Base-by-base conservation (phyloP, 2,113 vertebrate genomes). In the Stigmatopora argus region DNA sequence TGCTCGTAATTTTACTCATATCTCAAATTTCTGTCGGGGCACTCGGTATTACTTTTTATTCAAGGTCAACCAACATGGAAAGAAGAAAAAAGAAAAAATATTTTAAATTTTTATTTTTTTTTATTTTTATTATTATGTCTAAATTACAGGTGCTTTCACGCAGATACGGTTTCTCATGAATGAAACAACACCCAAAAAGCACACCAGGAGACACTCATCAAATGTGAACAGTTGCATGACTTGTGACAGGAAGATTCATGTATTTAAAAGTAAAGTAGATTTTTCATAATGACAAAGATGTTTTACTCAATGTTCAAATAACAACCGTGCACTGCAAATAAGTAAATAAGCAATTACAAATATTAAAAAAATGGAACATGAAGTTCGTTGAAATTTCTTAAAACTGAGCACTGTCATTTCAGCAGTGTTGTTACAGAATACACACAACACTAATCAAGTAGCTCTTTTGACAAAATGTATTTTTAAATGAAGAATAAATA, bases 361-460 rank as follows among this genome's bases (percentile, higher is more conserved):
- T 46, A 7, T 4, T 17, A 11, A 18, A 56, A 23, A n/a, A 45
- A 51, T 17, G 12, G 51, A 53, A 18, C 3, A 21, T 53, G 19
- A 53, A 21, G 8, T 65, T 48, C 9, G 1, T 63, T 59, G 11
- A 21, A 12, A 55, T n/a, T 52, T 26, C 11, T 23, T 60, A 35
- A 56, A 55, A 13, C 1, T 4, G 31, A 67, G 73, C 67, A 71
- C 35, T 69, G 56, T 83, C 77, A 84, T 78, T 70, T 82, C 64
- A 62, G 18, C 49, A 55, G 53, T 67, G 63, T 66, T 62, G 18
- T n/a, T 10, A 58, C 15, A 64, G 45, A 31, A 18, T 18, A 18
- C 5, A 56, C 14, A 56, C 31, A 13, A 45, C 66, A 58, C 48
- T 38, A 38, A 80, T 78, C 67, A 74, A 70, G 79, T 45, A 76